Evolutionary conservation across 2,797 vertebrate genomes (phyloP).

Genomic region (Limnodromus scolopaceus): DNA sequence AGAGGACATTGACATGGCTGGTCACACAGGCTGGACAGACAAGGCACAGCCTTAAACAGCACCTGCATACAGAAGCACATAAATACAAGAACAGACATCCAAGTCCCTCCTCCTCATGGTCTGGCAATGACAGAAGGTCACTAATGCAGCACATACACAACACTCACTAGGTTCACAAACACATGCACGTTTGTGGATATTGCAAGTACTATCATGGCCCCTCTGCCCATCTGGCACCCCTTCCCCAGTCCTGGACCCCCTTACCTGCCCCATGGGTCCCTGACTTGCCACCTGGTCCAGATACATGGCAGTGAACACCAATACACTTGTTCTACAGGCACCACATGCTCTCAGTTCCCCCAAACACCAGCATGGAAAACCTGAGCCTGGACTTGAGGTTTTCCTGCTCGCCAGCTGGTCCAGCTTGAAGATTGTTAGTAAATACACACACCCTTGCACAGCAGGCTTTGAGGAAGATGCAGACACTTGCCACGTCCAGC

Average conservation of each 20-base stretch:
- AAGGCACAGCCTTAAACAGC: neutral
- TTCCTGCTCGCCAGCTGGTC: neutral
- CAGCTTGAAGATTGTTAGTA: neutral
- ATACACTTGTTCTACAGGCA: neutral
- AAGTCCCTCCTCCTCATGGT: neutral
- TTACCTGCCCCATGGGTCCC: too few species aligned
- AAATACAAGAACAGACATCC: neutral
- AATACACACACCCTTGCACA: neutral
- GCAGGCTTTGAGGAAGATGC: neutral
- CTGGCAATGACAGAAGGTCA: neutral
- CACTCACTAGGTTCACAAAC: neutral
- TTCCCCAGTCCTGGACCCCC: rapidly evolving
- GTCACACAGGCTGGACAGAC: neutral
- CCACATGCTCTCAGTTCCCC: neutral
- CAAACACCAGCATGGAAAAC: neutral
- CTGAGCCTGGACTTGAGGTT: neutral
- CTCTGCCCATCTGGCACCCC: rapidly evolving
- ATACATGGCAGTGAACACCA: neutral
- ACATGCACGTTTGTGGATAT: rapidly evolving
- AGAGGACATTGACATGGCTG: neutral
- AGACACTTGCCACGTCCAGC: neutral
- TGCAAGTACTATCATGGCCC: neutral
- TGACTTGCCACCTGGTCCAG: neutral
- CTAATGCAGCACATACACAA: too few species aligned
- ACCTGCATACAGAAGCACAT: neutral